Conservation (phyloP, 2,113 vertebrate species). For the Hippocampus mohnikei region DNA sequence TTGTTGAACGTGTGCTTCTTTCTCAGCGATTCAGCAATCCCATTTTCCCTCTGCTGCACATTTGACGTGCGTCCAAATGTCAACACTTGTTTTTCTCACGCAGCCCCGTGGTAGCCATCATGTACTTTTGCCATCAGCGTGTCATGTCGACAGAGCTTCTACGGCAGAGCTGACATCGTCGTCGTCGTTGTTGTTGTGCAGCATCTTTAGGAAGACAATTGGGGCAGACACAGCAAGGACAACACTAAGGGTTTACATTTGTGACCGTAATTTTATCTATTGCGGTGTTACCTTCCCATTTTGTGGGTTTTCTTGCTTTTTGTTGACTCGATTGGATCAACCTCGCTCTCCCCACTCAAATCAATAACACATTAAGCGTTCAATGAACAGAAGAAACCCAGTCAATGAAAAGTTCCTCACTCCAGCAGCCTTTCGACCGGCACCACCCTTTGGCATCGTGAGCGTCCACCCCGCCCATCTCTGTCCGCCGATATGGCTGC, state of each 20-base stretch:
- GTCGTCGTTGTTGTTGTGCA: background rate
- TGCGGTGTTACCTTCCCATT: no score
- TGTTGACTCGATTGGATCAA: background rate
- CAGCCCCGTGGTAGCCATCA: conserved; percentile 10
- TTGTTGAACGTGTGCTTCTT: background rate
- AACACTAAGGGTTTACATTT: background rate
- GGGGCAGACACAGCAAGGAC: background rate
- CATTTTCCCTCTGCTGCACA: conserved; percentile 1
- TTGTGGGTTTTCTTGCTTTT: no score
- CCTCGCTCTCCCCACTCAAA: background rate
- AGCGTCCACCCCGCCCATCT: conserved; percentile 53
- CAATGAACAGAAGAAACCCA: background rate
- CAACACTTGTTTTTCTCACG: conserved; percentile 7
- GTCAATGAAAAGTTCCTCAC: conserved; percentile 2
- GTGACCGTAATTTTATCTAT: no score
- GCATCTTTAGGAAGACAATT: background rate
- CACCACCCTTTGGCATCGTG: conserved; percentile 12
- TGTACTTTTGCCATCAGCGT: conserved; percentile 4
- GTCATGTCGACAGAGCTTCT: background rate
- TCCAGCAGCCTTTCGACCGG: background rate
- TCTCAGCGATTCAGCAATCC: background rate
- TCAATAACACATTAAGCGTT: background rate
- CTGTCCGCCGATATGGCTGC: conserved; percentile 39
- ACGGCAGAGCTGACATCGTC: background rate
- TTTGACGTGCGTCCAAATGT: conserved; percentile 6